Base-by-base conservation (phyloP, 2,797 vertebrate genomes). In the Pogonophryne albipinna region DNA sequence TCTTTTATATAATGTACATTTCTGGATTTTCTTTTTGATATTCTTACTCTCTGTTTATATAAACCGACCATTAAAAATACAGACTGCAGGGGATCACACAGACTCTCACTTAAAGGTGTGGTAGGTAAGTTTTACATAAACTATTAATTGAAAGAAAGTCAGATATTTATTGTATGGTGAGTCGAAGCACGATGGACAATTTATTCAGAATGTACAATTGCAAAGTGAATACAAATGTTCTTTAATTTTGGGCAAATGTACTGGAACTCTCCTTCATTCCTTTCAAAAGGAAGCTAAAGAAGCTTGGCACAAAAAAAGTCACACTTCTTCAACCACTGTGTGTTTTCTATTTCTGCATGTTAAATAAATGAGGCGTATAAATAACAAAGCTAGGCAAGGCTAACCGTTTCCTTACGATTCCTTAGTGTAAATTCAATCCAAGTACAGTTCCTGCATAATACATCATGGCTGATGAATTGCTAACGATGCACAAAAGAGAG, bases 401-500 rank as follows among this genome's bases (percentile, higher is more conserved):
- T 55, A 66, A 23, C 13, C 23, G 13, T 51, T 59, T 66, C 41
- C 23, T 46, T 7, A 6, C 20, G 17, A 13, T 68, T 66, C 27
- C 38, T 20, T 12, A 55, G 5, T 45, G 20, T 53, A 38, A 63
- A 45, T 52, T 53, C 62, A 66, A 23, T 27, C 46, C 19, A 52
- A 46, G 56, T 52, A 52, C 23, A 16, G n/a, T 46, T 74, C 47
- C 41, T n/a, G 14, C 55, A 38, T 23, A 6, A 41, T 52, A 38
- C 63, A 46, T 19, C 46, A 38, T 23, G 47, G 41, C 47, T 60
- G 63, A 60, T 74, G 4, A 51, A 66, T 51, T 51, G 17, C 46
- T 59, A 31, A 52, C 46, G 52, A 66, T 58, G 13, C 20, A 45
- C 38, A 58, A 50, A 58, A 51, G 41, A 74, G 55, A 34, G 38